Evolutionary conservation across 2,797 vertebrate genomes (phyloP).

Genomic region (Thalassophryne amazonica): DNA sequence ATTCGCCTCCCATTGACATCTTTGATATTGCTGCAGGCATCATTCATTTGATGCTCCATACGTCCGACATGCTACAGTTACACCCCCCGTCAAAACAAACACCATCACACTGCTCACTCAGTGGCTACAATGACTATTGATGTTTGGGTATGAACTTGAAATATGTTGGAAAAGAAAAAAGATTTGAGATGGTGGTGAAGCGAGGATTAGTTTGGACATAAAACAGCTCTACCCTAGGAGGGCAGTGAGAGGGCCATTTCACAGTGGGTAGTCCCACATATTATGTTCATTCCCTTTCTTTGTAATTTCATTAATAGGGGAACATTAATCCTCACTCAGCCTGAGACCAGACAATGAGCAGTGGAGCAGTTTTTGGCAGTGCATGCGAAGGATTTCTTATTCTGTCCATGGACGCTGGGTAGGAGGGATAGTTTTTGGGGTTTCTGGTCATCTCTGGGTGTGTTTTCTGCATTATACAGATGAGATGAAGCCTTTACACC

Average conservation of each 20-base stretch:
- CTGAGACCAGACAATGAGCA: slow-evolving; percentile 24
- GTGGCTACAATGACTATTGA: slow-evolving; percentile 74
- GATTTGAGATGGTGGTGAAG: not conserved
- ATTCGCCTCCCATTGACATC: slow-evolving; percentile 61
- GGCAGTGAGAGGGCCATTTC: slow-evolving; percentile 32
- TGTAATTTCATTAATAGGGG: slow-evolving; percentile 40
- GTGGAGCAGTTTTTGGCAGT: slow-evolving; percentile 6
- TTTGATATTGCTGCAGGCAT: slow-evolving; percentile 64
- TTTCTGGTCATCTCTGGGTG: not conserved
- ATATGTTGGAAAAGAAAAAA: slow-evolving; percentile 47
- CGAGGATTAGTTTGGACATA: slow-evolving; percentile 35
- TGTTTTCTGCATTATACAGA: not conserved
- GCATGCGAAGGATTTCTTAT: slow-evolving; percentile 18
- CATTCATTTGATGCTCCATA: slow-evolving; percentile 64
- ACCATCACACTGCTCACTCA: slow-evolving; percentile 33
- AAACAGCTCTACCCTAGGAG: slow-evolving; percentile 33
- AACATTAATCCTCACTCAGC: slow-evolving; percentile 39
- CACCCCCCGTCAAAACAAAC: not conserved
- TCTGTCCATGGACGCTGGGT: no score
- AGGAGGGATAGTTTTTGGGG: slow-evolving; percentile 4
- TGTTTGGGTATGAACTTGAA: slow-evolving; percentile 73
- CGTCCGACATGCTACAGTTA: slow-evolving; percentile 52
- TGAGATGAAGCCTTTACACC: slow-evolving; percentile 3
- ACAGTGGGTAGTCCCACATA: slow-evolving; percentile 26
- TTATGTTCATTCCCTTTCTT: slow-evolving; percentile 37